Evolutionary conservation across 2,113 vertebrate genomes (phyloP).

Genomic region (Corynorhinus townsendii): DNA sequence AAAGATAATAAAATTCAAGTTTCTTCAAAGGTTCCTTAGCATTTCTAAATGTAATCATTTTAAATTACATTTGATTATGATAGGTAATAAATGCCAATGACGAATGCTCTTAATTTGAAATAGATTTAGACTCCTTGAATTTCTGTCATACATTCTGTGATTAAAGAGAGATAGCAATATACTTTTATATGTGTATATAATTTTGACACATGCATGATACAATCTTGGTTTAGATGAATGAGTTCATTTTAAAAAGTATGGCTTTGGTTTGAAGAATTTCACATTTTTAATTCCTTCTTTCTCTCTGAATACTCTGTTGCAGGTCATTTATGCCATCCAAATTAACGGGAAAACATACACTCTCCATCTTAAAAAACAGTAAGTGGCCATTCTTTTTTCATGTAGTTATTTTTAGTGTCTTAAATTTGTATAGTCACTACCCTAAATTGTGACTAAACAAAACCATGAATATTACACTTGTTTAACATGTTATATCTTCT

Average conservation of each 20-base stretch:
- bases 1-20: background rate
- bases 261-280: background rate
- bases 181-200: background rate
- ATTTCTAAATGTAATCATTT: background rate
- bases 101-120: background rate
- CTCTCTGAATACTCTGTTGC: background rate
- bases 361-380: constrained; percentile 49
- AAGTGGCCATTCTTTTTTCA: constrained; percentile 7
- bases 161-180: background rate
- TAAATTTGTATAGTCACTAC: background rate
- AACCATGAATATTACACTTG: background rate
- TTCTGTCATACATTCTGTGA: background rate
- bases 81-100: background rate
- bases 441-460: background rate
- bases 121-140: background rate
- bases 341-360: constrained; percentile 29
- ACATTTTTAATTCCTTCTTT: background rate
- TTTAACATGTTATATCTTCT: background rate
- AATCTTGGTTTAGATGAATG: background rate
- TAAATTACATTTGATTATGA: background rate
- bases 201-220: background rate
- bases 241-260: background rate
- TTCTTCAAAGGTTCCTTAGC: background rate
- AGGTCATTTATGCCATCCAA: constrained; percentile 38
- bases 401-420: background rate